Conservation (phyloP, 2,797 vertebrate species). For the Diglossa cyanea region DNA sequence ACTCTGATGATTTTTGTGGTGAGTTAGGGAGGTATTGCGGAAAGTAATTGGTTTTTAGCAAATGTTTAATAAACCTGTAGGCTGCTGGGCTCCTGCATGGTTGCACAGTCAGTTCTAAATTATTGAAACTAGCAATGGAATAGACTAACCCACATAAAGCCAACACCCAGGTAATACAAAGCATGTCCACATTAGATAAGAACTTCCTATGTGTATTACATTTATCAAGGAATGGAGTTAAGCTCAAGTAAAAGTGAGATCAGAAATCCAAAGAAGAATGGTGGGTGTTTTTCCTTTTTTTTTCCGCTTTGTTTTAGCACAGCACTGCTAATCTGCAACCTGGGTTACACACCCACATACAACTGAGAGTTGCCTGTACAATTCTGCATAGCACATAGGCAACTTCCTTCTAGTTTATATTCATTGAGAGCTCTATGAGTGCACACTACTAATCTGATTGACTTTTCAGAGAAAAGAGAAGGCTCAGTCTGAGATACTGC, state of each 20-base stretch:
- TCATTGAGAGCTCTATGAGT: background rate
- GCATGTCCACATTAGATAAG: background rate
- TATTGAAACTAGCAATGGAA: background rate
- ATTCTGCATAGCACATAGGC: constrained; percentile 16
- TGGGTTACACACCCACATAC: constrained; percentile 61
- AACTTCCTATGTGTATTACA: background rate
- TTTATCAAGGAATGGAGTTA: background rate
- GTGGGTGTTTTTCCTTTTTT: constrained; percentile 51
- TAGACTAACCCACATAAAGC: background rate
- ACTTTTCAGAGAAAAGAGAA: constrained; percentile 22
- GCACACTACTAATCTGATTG: background rate
- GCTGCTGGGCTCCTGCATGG: background rate
- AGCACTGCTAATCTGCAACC: constrained; percentile 60
- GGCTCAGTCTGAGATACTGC: background rate
- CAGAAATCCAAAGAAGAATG: constrained; percentile 48
- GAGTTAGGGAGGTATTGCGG: constrained; percentile 7
- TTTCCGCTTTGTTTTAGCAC: constrained; percentile 53
- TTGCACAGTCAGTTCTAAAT: background rate
- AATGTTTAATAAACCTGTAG: background rate
- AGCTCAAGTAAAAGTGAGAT: constrained; percentile 13
- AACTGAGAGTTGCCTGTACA: constrained; percentile 20
- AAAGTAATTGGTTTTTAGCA: background rate
- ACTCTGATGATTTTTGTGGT: constrained; percentile 9
- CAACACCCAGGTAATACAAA: background rate
- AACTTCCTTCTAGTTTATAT: constrained; percentile 43